These are phyloP conservation scores for Euschistus heros DNA, from an alignment of 1,140 invertebrate genomes.

Conservation along the genomic window DNA sequence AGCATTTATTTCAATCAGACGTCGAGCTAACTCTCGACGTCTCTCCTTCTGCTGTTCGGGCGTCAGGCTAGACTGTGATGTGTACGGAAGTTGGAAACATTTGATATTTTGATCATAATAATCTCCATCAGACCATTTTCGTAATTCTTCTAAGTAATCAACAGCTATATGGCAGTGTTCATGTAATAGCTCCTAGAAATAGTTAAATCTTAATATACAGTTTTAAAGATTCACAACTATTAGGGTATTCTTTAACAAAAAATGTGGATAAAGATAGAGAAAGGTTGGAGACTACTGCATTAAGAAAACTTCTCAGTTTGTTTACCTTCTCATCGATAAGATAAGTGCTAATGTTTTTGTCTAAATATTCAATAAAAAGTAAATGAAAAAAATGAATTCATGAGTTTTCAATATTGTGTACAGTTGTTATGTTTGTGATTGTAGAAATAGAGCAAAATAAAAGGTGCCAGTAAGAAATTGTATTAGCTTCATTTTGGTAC, in stretches of 20 bases:
- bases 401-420: no score
- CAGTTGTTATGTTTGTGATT: no score
- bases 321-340: no score
- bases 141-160: slow-evolving; percentile 68
- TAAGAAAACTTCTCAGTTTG: slow-evolving; percentile 13
- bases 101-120: slow-evolving; percentile 76
- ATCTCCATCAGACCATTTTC: slow-evolving; percentile 65
- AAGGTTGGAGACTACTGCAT: not conserved
- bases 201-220: not conserved
- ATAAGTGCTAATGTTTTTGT: no score
- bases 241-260: not conserved
- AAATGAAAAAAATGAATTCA: no score
- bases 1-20: slow-evolving; percentile 75
- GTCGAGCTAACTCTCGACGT: slow-evolving; percentile 66
- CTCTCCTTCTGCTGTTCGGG: slow-evolving; percentile 74
- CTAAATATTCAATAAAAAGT: no score
- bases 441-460: no score
- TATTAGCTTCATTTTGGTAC: no score
- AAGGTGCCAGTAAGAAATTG: no score
- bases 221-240: not conserved
- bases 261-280: not conserved
- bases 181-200: slow-evolving; percentile 61
- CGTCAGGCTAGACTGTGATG: slow-evolving; percentile 37
- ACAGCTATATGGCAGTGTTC: slow-evolving; percentile 65
- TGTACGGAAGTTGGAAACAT: slow-evolving; percentile 73